These are phyloP conservation scores for Colaptes auratus DNA, from an alignment of 2,113 vertebrate genomes.

Conservation along the genomic window DNA sequence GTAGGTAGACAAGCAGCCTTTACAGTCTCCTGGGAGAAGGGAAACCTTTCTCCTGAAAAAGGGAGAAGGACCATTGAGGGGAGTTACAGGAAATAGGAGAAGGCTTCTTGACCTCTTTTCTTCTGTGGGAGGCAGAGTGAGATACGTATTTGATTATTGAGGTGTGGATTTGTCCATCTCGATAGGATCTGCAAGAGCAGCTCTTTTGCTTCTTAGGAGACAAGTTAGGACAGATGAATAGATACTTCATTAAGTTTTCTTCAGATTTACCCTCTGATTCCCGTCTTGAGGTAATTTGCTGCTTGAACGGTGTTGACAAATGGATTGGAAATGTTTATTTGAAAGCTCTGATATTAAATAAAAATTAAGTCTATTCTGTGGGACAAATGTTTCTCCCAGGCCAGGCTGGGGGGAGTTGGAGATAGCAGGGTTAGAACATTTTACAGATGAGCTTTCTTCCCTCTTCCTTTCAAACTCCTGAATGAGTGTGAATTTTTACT, in stretches of 20 bases:
- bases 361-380: background rate
- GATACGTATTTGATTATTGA: rapidly evolving
- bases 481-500: background rate
- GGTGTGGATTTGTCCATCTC: background rate
- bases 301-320: background rate
- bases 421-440: background rate
- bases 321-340: background rate
- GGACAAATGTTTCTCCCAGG: background rate
- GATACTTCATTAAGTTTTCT: background rate
- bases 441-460: background rate
- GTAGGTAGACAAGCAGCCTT: background rate
- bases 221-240: background rate
- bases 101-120: background rate
- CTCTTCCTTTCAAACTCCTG: background rate
- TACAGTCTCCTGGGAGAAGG: background rate
- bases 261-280: background rate
- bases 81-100: background rate
- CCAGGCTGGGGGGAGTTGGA: background rate
- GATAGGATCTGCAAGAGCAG: background rate
- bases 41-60: background rate
- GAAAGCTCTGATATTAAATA: background rate
- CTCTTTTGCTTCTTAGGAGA: background rate
- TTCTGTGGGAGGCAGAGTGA: background rate
- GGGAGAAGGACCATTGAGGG: background rate
- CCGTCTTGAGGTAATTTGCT: background rate